Base-by-base conservation (phyloP, 2,888 invertebrate genomes). In the Lepidonotus clava region DNA sequence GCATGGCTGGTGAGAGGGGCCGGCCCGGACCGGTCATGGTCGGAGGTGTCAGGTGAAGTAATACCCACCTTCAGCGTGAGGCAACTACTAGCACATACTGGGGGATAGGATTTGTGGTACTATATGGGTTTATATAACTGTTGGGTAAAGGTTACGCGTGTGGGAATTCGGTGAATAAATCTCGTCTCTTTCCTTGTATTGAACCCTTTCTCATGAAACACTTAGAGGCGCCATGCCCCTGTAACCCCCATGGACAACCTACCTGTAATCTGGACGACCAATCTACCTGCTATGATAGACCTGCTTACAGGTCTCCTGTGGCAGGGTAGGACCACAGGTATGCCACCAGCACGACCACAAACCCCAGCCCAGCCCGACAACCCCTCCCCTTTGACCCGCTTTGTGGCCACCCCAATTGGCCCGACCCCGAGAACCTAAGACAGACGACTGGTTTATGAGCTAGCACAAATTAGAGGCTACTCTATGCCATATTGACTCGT, bases 271-370 rank as follows among this genome's bases (percentile, higher is more conserved):
- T 18, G 11, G n/a, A 38, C 18, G 36, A 34, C 5, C 21, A 36
- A 71, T 71, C 71, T 71, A 71, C 71, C 71, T 71, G 71, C 38
- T 71, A 71, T 34, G 36, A 38, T 4, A 34, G 18, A 38, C 14
- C 36, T 71, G 38, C 71, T 34, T 38, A 71, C 71, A 71, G 38
- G 71, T 5, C 6, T 6, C 36, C 71, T 38, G 71, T 38, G 71
- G 71, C 71, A 28, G 71, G 71, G 71, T 71, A n/a, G 71, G 21
- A 14, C 71, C 71, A 71, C 71, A 71, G 71, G 36, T 71, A 71
- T 71, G 71, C 71, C 71, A 38, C 38, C 34, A 36, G 14, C 36
- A 32, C 11, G 0, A 71, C 71, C 71, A 32, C 18, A 14, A 34
- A 71, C 34, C 36, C 24, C 66, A 66, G 32, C 66, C 32, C 71